Conservation (phyloP, 2,797 vertebrate genomes). For the Coreius guichenoti region DNA sequence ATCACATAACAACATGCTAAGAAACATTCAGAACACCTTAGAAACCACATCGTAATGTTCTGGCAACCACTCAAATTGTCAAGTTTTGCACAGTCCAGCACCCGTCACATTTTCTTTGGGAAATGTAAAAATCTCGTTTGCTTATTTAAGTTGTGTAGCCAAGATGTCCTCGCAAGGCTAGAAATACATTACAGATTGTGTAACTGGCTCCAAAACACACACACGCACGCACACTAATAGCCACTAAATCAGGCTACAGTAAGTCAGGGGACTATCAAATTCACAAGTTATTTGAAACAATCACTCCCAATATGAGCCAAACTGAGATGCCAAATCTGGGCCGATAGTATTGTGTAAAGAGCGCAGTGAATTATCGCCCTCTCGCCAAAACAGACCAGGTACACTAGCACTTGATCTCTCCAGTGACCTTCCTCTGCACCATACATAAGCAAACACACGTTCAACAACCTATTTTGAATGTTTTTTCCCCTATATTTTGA, state of each 20-base stretch:
- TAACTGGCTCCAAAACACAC: not conserved
- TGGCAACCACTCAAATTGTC: not conserved
- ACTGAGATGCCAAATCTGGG: constrained; percentile 38
- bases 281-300: constrained; percentile 31
- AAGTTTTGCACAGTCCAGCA: constrained; percentile 6
- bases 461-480: not conserved
- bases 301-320: constrained; percentile 20
- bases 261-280: constrained; percentile 12
- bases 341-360: constrained; percentile 2
- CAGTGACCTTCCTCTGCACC: constrained; percentile 3
- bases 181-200: not conserved
- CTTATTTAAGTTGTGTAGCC: constrained; percentile 2
- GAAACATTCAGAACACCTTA: not conserved
- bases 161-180: constrained; percentile 10
- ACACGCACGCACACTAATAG: not conserved
- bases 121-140: not conserved
- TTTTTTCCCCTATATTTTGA: not conserved
- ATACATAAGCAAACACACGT: not conserved
- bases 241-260: not conserved
- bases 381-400: not conserved
- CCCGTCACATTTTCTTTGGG: not conserved
- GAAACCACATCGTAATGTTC: not conserved
- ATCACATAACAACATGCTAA: not conserved
- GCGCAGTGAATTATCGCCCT: not conserved
- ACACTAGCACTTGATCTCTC: not conserved